phyloP scores from a whole-genome alignment of 2,888 invertebrate species.

The Lepeophtheirus nordmannii region DNA sequence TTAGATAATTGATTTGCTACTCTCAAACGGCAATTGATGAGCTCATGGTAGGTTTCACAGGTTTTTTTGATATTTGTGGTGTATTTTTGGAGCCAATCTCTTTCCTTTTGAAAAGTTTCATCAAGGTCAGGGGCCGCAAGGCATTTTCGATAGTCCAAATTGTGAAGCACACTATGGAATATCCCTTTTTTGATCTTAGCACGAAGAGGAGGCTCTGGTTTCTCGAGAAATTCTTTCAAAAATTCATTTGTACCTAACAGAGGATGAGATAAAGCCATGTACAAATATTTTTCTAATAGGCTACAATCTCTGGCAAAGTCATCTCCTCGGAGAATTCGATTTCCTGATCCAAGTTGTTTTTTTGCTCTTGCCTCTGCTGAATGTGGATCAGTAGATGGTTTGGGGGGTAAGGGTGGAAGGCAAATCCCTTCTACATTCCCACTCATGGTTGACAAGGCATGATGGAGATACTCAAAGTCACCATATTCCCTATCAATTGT shows the following conservation, averaged over 20 bases:
- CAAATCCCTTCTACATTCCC: constrained; percentile 33
- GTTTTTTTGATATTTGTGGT: constrained; percentile 32
- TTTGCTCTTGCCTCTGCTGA: constrained; percentile 7
- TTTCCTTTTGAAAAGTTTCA: constrained; percentile 33
- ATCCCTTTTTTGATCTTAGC: constrained; percentile 34
- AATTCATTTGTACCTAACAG: constrained; percentile 22
- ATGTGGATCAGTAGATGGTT: constrained; percentile 33
- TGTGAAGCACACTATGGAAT: constrained; percentile 32
- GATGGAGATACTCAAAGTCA: constrained; percentile 37
- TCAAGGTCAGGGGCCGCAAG: constrained; percentile 13
- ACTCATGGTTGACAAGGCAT: constrained; percentile 34
- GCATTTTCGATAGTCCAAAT: constrained; percentile 34
- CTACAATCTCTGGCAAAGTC: constrained; percentile 35
- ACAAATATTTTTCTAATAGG: constrained; percentile 32
- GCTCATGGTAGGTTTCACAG: constrained; percentile 26
- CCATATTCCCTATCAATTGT: constrained; percentile 33
- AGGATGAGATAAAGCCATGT: neutral
- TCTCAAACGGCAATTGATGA: constrained; percentile 26
- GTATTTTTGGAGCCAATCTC: constrained; percentile 34
- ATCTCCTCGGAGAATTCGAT: constrained; percentile 34
- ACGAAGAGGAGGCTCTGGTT: constrained; percentile 32
- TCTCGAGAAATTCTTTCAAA: constrained; percentile 27
- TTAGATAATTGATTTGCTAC: constrained; percentile 30
- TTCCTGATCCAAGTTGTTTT: constrained; percentile 25
- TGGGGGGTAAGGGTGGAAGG: constrained; percentile 36